phyloP scores from a whole-genome alignment of 2,888 invertebrate genomes.

The Heteromyza rotundicornis region DNA sequence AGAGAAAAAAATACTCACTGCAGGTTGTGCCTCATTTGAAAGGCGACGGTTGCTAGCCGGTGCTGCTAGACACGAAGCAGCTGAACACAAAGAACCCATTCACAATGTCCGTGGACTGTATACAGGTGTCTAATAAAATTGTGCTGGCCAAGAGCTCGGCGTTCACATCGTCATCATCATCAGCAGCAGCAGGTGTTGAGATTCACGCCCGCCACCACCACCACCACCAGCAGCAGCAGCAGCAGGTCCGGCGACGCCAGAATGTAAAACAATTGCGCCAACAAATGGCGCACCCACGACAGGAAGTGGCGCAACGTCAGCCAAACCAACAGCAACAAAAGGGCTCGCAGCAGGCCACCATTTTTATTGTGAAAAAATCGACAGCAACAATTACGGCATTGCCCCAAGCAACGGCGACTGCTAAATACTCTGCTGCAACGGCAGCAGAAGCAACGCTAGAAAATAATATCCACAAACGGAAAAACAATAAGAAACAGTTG shows the following conservation, averaged over 20 bases:
- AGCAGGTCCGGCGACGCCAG: slow-evolving; percentile 9
- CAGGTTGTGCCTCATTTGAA: too few relatives aligned
- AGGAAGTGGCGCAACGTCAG: slow-evolving; percentile 27
- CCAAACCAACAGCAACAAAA: slow-evolving; percentile 28
- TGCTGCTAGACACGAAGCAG: too few relatives aligned
- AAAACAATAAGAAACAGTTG: slow-evolving; percentile 22
- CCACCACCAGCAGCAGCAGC: slow-evolving; percentile 20
- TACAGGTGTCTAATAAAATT: slow-evolving; percentile 39
- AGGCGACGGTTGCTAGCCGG: too few relatives aligned
- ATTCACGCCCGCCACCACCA: slow-evolving; percentile 17
- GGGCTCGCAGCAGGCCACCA: slow-evolving; percentile 30
- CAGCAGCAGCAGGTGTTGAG: slow-evolving; percentile 21
- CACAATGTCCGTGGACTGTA: slow-evolving; percentile 55
- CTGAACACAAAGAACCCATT: not conserved
- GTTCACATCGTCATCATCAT: slow-evolving; percentile 17
- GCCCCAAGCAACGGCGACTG: slow-evolving; percentile 1
- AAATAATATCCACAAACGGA: slow-evolving; percentile 8
- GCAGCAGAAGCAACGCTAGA: slow-evolving; percentile 9
- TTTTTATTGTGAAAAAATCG: slow-evolving; percentile 32
- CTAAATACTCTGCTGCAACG: slow-evolving; percentile 10
- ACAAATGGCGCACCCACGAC: not conserved
- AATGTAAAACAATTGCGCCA: slow-evolving; percentile 19
- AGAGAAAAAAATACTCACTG: too few relatives aligned
- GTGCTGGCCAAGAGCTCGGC: slow-evolving; percentile 7
- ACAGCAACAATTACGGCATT: not conserved